phyloP scores from a whole-genome alignment of 2,797 vertebrate genomes.

The Mormyrops attenuatus region DNA sequence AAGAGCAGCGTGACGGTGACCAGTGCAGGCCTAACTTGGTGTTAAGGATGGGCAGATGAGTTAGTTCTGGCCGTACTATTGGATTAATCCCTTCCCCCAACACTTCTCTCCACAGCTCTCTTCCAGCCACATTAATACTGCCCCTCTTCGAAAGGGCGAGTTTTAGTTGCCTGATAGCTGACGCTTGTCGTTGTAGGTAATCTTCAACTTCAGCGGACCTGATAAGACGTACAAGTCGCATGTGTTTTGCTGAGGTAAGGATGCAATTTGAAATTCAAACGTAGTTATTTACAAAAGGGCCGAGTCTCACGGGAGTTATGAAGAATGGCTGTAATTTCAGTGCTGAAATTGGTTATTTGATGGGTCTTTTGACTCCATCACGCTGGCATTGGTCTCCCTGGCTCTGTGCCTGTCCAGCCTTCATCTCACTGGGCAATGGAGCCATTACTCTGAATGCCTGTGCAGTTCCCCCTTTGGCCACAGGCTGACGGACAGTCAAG shows the following conservation, averaged over 20 bases:
- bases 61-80: background rate
- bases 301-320: background rate
- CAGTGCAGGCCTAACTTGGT: background rate
- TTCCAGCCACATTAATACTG: background rate
- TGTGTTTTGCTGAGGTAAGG: slow-evolving; percentile 1
- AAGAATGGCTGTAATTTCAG: background rate
- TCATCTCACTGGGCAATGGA: slow-evolving; percentile 10
- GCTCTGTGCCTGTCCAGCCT: slow-evolving; percentile 31
- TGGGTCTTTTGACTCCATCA: background rate
- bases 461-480: slow-evolving; percentile 40
- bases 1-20: background rate
- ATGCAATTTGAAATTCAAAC: background rate
- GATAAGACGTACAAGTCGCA: background rate
- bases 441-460: slow-evolving; percentile 44
- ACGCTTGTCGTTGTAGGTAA: background rate
- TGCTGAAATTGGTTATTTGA: background rate
- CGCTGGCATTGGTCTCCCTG: slow-evolving; percentile 28
- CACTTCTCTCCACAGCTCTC: background rate
- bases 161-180: background rate
- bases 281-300: background rate
- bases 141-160: background rate
- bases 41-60: background rate
- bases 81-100: background rate
- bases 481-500: slow-evolving; percentile 19
- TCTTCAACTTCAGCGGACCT: background rate